Evolutionary conservation across 2,888 invertebrate genomes (phyloP).

Genomic region (Chydorus sphaericus): DNA sequence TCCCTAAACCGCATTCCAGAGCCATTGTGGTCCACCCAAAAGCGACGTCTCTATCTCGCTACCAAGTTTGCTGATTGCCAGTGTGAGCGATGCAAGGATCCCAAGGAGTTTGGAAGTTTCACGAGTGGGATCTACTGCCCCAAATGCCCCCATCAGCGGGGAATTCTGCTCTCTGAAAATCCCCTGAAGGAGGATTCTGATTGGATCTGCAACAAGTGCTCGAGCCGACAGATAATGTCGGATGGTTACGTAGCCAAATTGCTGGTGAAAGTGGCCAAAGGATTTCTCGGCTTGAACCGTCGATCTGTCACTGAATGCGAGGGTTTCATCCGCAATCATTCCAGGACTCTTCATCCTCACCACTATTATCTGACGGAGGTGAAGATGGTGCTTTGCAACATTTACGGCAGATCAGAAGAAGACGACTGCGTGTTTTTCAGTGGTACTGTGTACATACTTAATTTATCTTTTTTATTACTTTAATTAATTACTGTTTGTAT

Average conservation of each 20-base stretch:
- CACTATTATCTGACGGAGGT: constrained; percentile 63
- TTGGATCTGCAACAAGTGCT: constrained; percentile 26
- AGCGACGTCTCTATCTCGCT: constrained; percentile 52
- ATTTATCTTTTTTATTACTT: too few species aligned
- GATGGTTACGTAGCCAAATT: not conserved
- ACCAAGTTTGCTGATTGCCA: constrained; percentile 62
- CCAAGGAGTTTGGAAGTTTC: constrained; percentile 54
- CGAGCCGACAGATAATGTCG: not conserved
- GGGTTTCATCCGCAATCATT: constrained; percentile 23
- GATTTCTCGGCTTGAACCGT: constrained; percentile 18
- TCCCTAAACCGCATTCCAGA: constrained; percentile 77
- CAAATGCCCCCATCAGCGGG: constrained; percentile 37
- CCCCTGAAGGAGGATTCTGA: constrained; percentile 27
- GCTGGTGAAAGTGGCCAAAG: constrained; percentile 18
- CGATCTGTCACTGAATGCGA: constrained; percentile 15
- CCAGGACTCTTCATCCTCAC: constrained; percentile 45
- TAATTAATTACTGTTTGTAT: too few species aligned
- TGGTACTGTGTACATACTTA: too few species aligned
- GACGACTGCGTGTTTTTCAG: too few species aligned
- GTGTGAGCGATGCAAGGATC: constrained; percentile 53
- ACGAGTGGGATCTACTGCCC: constrained; percentile 57
- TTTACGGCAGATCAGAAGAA: too few species aligned
- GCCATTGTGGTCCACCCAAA: constrained; percentile 63
- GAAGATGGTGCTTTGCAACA: constrained; percentile 52
- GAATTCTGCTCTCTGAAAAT: constrained; percentile 43